A percentile compares a stretch with the other conserved stretches of the same genome.
These are phyloP conservation scores for Busseola fusca DNA, from an alignment of 2,888 invertebrate genomes.

Conservation along the genomic window DNA sequence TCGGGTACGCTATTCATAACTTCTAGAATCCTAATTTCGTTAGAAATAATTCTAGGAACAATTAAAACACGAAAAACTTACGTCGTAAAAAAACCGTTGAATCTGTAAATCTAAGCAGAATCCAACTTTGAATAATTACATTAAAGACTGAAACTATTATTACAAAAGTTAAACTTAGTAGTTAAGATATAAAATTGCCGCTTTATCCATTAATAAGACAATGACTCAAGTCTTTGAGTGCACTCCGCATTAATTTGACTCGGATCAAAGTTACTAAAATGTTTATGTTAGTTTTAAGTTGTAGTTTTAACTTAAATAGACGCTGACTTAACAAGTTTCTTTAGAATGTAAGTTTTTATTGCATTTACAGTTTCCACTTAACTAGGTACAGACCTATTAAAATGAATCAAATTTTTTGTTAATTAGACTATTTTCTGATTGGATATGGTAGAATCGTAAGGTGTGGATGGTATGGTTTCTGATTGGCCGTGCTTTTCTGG, in stretches of 20 bases:
- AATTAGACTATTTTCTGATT: conserved; percentile 2
- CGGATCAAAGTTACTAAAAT: conserved; percentile 51
- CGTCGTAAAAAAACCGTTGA: conserved; percentile 8
- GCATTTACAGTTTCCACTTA: conserved; percentile 31
- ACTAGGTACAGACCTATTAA: not conserved
- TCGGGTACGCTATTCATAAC: not conserved
- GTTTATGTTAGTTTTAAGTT: conserved; percentile 56
- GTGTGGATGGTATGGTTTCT: too few species aligned
- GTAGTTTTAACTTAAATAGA: conserved; percentile 42
- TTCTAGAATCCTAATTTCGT: not conserved
- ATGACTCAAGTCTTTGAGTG: conserved; percentile 39
- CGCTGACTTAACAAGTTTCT: conserved; percentile 46
- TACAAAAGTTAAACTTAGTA: conserved; percentile 27
- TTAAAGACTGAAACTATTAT: conserved; percentile 28
- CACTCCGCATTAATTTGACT: conserved; percentile 49
- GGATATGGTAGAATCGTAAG: not conserved
- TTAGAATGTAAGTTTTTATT: conserved; percentile 41
- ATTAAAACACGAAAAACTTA: conserved; percentile 14
- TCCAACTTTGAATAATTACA: conserved; percentile 17
- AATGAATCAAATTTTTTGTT: conserved; percentile 15
- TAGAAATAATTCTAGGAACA: not conserved
- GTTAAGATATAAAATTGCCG: conserved; percentile 37
- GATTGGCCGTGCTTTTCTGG: too few species aligned
- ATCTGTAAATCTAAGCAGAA: conserved; percentile 4
- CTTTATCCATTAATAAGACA: conserved; percentile 41